Evolutionary conservation across 1,140 invertebrate genomes (phyloP), one percentile per base, ranked within the genome.

Genomic region (Agrilus planipennis): DNA sequence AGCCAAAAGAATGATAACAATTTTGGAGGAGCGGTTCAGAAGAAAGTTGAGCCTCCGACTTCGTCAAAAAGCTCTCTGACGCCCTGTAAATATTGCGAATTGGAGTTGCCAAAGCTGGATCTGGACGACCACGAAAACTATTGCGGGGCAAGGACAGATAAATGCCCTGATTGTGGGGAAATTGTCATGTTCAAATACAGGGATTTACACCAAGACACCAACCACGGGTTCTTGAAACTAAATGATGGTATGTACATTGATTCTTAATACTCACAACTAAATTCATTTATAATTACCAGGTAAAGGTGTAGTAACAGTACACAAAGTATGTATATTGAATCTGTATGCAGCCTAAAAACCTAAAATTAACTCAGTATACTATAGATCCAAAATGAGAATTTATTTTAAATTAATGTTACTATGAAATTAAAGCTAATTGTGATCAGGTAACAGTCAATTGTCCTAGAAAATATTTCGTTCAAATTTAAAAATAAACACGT

Each of bases 131-230:
- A 81, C 57, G 63, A 73, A 47, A 67, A 69, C 22, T 80, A 78
- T 56, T 81, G 79, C 62, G 77, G 77, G 7, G 68, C 69, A 23
- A 61, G 79, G 34, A 81, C 78, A 4, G 77, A 81, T 52, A 67
- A 62, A 39, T 78, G 79, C 57, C 51, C 60, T 3, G 70, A 71
- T 16, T 81, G 79, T 61, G 66, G 67, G 14, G 71, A 76, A 56
- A 72, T 72, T 47, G 72, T 81, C 29, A 78, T 79, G 75, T 64
- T 73, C 46, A 76, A 76, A 53, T 74, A 80, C 55, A 68, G 68
- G 22, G 63, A 72, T 47, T 60, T 74, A 41, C 78, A 81, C 50
- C 53, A 72, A 23, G 73, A 75, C 46, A 69, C 68, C 46, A 73
- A 76, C 55, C 75, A 76, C 51, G 68, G 66, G 3, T 75, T 75